Conservation (phyloP, 1,140 invertebrate species). For the Drosophila malerkotliana region DNA sequence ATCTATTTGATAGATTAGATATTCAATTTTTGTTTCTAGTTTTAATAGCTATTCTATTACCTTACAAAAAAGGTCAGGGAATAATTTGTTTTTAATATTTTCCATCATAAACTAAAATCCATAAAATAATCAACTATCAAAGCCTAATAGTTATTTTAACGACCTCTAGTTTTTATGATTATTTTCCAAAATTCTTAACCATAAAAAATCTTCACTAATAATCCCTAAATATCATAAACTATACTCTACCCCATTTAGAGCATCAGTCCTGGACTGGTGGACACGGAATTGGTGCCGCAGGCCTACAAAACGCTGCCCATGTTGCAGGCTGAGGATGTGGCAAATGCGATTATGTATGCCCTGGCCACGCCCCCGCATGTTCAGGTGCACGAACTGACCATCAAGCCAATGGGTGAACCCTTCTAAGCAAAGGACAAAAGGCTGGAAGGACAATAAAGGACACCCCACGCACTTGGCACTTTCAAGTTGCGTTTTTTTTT, state of each 20-base stretch:
- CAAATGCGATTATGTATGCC: conserved; percentile 85
- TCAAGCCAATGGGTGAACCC: conserved; percentile 76
- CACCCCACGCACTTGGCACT: background rate
- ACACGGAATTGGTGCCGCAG: conserved; percentile 85
- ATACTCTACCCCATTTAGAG: conserved; percentile 70
- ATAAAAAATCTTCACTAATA: background rate
- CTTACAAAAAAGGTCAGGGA: no score
- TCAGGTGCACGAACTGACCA: conserved; percentile 84
- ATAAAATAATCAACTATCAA: background rate
- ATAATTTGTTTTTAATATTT: no score
- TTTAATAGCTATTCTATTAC: no score
- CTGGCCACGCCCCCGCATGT: conserved; percentile 85
- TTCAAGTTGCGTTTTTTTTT: background rate
- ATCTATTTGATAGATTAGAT: no score
- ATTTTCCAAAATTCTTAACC: background rate
- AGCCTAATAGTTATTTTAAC: background rate
- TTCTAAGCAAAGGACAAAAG: conserved; percentile 32
- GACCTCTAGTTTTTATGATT: background rate
- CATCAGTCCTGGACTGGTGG: conserved; percentile 86
- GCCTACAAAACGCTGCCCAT: conserved; percentile 54
- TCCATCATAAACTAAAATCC: no score
- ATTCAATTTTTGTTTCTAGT: no score
- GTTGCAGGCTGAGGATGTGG: conserved; percentile 85
- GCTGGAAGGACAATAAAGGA: background rate
- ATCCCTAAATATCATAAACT: background rate